phyloP scores from a whole-genome alignment of 2,888 invertebrate species.

The Meghimatium bilineatum region DNA sequence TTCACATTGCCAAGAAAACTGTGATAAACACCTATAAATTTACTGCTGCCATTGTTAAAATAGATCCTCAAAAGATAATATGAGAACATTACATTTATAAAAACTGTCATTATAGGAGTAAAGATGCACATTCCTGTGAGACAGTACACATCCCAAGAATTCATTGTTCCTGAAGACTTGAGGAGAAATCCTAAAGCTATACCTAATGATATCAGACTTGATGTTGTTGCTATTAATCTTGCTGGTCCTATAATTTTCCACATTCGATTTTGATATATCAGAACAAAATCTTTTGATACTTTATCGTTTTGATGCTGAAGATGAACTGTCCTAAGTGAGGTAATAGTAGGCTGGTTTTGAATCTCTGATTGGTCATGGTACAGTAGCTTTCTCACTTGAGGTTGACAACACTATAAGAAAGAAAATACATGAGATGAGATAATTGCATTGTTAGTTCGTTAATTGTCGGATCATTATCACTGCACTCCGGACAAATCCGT shows the following conservation, averaged over 20 bases:
- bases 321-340: not conserved
- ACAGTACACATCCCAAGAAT: not conserved
- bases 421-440: not conserved
- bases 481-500: too few species aligned
- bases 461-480: too few species aligned
- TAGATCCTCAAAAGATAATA: constrained; percentile 27
- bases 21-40: constrained; percentile 27
- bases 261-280: constrained; percentile 28
- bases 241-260: constrained; percentile 19
- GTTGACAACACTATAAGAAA: not conserved
- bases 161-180: not conserved
- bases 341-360: not conserved
- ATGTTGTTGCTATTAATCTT: constrained; percentile 1
- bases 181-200: not conserved
- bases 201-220: not conserved
- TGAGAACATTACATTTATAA: constrained; percentile 13
- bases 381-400: not conserved
- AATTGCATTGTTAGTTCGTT: too few species aligned
- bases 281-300: constrained; percentile 14
- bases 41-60: not conserved
- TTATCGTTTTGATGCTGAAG: constrained; percentile 29
- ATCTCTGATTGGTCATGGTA: not conserved
- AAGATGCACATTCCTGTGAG: not conserved
- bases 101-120: not conserved
- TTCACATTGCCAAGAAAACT: constrained; percentile 15